Evolutionary conservation across 2,113 vertebrate species (phyloP), one percentile per base, ranked within the genome.

Genomic region (Phalacrocorax aristotelis): DNA sequence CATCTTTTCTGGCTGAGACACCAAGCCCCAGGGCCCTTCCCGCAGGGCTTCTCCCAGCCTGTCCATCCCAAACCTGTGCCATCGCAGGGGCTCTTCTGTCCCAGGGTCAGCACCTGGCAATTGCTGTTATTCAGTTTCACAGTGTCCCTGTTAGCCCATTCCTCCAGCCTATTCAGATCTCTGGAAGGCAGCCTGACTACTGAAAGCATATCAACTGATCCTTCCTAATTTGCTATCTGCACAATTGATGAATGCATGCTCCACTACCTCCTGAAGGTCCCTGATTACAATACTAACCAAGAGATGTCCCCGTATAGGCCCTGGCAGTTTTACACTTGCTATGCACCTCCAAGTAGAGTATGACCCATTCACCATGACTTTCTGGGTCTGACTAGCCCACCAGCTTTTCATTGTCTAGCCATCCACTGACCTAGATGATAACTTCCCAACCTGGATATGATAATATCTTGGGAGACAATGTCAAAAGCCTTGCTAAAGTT

Each of bases 201-300:
- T 0, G 1, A 49, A 81, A 66, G 10, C 10, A 10, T 13, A 51
- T 36, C 0, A 3, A n/a, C 3, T 32, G 30, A 48, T 66, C 19
- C 21, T 61, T 61, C 40, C 40, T 32, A 38, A 11, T 44, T 44
- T 49, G 55, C 7, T 23, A 4, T 13, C 54, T 55, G 61, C 46
- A 44, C 26, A 89, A 27, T 29, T 71, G 36, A 16, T 74, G 4
- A 68, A 25, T 11, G 19, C 23, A 15, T 25, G 38, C 38, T 72
- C 26, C 49, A 27, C 44, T 57, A 80, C 15, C 46, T 74, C 40
- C 19, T 78, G 13, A 40, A 38, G 23, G 29, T 27, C 36, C 10
- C 54, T 70, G 46, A 30, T 25, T 40, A 65, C 11, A 42, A 3
- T 8, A n/a, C 21, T 16, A 76, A 58, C 12, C 26, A 70, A 54